Evolutionary conservation across 2,888 invertebrate species (phyloP), one percentile per base, ranked within the genome.

Genomic region (Acronicta psi): DNA sequence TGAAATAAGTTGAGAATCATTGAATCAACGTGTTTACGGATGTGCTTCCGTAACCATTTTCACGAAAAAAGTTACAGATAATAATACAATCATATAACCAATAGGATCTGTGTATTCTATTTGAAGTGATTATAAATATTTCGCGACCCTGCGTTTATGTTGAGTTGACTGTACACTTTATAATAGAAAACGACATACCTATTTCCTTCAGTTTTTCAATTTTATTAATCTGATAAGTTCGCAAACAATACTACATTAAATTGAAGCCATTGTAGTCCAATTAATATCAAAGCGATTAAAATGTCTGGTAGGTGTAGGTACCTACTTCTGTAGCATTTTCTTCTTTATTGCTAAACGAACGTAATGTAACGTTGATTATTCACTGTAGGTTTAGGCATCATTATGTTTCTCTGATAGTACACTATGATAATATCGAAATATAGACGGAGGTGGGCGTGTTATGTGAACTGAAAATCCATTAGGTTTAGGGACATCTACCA

Each of bases 1-100:
- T 61, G 44, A 58, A 67, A 64, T 62, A 69, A 59, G 40, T 65
- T 38, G 40, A 44, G 46, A 63, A 34, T 41, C 41, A 62, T 47
- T 14, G 46, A 63, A 34, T 41, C 41, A 62, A 50, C 16, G 31
- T 51, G 42, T 41, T 64, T 51, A 52, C 57, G 61, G 50, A 61
- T 77, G 53, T 74, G 25, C 44, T 31, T 41, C n/a, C n/a, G n/a
- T 36, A 50, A 31, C 31, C 1, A 44, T 29, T 29, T 29, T 29
- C 29, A 29, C 11, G 29, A 29, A 29, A 29, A 25, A 29, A 11
- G 29, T 29, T 11, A 11, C 11, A 11, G 4, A 11, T 1, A 11
- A 10, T 25, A 25, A 29, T 11, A 29, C 9, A 9, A 10, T 0
- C 29, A 10, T 1, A 10, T 29, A 29, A 10, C 11, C 11, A 29